Evolutionary conservation across 2,888 invertebrate species (phyloP), one percentile per base, ranked within the genome.

Genomic region (Zygogramma bicolorata): DNA sequence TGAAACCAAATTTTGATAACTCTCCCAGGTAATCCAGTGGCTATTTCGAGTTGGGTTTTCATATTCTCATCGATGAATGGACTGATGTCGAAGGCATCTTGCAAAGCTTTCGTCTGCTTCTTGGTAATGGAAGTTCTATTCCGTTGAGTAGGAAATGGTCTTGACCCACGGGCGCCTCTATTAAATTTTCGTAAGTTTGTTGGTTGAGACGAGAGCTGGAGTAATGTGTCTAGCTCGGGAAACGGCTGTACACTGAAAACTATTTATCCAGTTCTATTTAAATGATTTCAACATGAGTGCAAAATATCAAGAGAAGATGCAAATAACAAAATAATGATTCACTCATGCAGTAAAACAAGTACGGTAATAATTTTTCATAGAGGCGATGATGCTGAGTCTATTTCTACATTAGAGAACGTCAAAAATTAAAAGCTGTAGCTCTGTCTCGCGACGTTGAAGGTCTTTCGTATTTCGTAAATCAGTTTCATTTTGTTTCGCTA

Each of bases 1-100:
- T 75, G 75, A 46, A 77, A 77, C 75, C 77, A 77, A 53, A 73
- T 74, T 38, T 68, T 69, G 8, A 75, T 72, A 4, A 77, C 77
- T 38, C 74, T 65, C 7, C 66, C 58, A 10, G 77, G 63, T n/a
- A 77, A 60, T 0, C 74, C 73, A 1, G 77, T 77, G 7, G 65
- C 38, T 31, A 62, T 65, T 27, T 75, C 75, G 58, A 77, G 57
- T 18, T 73, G 60, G 1, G 57, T 61, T 22, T 73, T 75, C 7
- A 62, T 38, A 10, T 62, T 59, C 1, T 49, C 61, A 31, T 72
- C 65, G 4, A 70, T 65, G 22, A 77, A 75, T 7, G 65, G 65
- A 42, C 69, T 73, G 3, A 38, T 68, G 40, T 74, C 70, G 46
- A 74, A 77, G 25, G 61, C 68, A 13, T 46, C 63, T 29, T 73